Conservation (phyloP, 2,113 vertebrate genomes). For the Pantherophis guttatus region DNA sequence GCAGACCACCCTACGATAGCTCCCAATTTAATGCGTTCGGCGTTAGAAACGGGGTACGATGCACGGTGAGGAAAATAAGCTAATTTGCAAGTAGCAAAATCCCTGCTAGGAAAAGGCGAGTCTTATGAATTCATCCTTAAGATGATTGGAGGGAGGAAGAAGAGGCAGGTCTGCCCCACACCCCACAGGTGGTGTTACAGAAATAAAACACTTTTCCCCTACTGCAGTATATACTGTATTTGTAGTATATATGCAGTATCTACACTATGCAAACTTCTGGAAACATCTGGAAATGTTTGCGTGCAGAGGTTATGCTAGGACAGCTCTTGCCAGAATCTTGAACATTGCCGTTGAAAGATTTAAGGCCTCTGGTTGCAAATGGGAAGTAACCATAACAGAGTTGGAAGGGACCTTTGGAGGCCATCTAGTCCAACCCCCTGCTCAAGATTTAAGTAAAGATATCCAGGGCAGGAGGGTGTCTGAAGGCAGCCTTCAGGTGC, state of each 20-base stretch:
- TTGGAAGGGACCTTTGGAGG: no score
- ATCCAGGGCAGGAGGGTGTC: not conserved
- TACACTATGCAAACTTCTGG: not conserved
- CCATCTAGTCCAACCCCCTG: no score
- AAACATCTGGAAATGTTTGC: not conserved
- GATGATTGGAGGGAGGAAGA: not conserved
- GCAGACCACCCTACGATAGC: not conserved
- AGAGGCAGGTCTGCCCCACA: not conserved
- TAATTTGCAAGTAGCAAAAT: not conserved
- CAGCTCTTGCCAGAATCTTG: not conserved
- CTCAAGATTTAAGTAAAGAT: conserved; percentile 44
- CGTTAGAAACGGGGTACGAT: not conserved
- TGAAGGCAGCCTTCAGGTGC: not conserved
- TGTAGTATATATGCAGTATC: not conserved
- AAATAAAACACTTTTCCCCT: not conserved
- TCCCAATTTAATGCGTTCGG: not conserved
- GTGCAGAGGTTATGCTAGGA: not conserved
- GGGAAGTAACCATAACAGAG: not conserved
- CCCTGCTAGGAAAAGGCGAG: not conserved
- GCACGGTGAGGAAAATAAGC: not conserved
- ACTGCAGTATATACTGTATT: not conserved
- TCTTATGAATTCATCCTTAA: not conserved
- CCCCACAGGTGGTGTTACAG: not conserved
- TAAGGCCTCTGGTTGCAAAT: not conserved
- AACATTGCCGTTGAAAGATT: not conserved